Evolutionary conservation across 2,113 vertebrate genomes (phyloP).

Genomic region (Mesitornis unicolor): DNA sequence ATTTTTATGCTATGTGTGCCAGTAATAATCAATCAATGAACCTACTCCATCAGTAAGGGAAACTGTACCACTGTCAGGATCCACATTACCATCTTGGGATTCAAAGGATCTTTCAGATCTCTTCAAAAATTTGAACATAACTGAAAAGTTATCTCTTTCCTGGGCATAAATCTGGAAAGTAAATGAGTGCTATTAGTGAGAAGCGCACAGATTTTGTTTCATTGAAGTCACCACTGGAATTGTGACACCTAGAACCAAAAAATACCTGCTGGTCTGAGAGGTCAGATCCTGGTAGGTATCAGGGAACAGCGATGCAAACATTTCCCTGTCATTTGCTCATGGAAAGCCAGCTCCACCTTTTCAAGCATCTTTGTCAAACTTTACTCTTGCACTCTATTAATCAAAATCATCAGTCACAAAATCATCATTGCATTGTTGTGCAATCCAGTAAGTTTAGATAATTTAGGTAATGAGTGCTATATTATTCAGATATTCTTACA

Average conservation of each 20-base stretch:
- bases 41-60: neutral
- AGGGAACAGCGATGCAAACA: neutral
- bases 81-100: neutral
- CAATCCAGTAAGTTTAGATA: constrained; percentile 26
- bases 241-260: neutral
- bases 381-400: neutral
- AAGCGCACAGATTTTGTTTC: neutral
- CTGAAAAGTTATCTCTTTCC: neutral
- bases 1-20: neutral
- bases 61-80: neutral
- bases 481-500: constrained; percentile 6
- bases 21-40: neutral
- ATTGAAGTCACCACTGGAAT: neutral
- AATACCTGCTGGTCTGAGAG: neutral
- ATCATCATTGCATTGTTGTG: neutral
- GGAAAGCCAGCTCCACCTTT: neutral
- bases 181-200: neutral
- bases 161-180: neutral
- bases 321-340: neutral
- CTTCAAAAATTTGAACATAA: neutral
- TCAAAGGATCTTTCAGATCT: neutral
- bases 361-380: neutral
- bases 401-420: constrained; percentile 24
- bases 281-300: neutral
- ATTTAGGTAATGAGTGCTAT: neutral